Base-by-base conservation (phyloP, 2,888 invertebrate genomes). In the Luperina testacea region DNA sequence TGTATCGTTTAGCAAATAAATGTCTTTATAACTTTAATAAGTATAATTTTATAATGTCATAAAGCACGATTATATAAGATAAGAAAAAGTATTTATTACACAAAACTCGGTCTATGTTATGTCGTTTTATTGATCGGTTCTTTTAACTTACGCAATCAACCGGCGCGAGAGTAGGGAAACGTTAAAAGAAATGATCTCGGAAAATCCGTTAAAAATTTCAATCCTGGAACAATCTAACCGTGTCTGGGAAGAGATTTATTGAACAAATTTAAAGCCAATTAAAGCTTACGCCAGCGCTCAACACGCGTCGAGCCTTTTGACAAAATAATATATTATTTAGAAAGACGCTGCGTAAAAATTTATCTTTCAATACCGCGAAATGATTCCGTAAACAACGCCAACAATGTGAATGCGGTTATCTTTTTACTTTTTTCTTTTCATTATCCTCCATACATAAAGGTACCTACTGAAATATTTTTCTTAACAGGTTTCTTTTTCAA, bases 231-330 rank as follows among this genome's bases (percentile, higher is more conserved):
- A 75, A 77, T 87, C 78, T 84, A 83, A 84, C 78, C 83, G 88
- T 88, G 90, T 91, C 90, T 88, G 88, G 87, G 84, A 87, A 86
- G 89, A 91, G 91, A 94, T 94, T 93, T 93, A 93, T 92, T 87
- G 87, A 79, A 82, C 83, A 87, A 91, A 92, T 93, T 92, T 92
- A 91, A 92, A 90, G 91, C 86, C 89, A 93, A 93, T 94, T 93
- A 93, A 93, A 89, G 83, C 91, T 90, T 91, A 92, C 91, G 87
- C 84, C 80, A 76, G 86, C 51, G 72, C 64, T 87, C 91, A 86
- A 88, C 91, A 90, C 83, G 90, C 90, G 80, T 86, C 86, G 88
- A 85, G 85, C 78, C 80, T 87, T 89, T 85, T 91, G 91, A 94
- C 91, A 92, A 91, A 42, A 42, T 42, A 42, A 93, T 92, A 91